These are phyloP conservation scores for Orthosia gothica DNA, from an alignment of 2,888 invertebrate species.

Conservation along the genomic window DNA sequence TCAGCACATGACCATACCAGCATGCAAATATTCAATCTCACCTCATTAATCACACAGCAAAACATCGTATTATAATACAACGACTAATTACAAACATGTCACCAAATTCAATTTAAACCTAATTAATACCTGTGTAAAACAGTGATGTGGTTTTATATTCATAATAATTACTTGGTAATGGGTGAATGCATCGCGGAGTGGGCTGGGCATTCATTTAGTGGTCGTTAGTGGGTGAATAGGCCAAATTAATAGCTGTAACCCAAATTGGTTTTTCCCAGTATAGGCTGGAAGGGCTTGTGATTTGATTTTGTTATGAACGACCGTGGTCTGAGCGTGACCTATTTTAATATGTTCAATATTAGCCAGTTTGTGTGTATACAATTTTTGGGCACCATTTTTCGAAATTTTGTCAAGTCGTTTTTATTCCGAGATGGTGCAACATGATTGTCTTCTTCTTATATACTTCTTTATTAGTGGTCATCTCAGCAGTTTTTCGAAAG, in stretches of 20 bases:
- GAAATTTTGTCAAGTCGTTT: no score
- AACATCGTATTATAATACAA: neutral
- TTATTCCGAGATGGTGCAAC: no score
- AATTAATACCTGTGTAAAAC: slow-evolving; percentile 28
- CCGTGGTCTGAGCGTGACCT: neutral
- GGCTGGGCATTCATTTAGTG: slow-evolving; percentile 41
- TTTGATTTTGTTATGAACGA: neutral
- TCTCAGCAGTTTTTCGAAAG: no score
- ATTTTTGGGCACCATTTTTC: no score
- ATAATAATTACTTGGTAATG: slow-evolving; percentile 56
- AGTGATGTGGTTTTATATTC: slow-evolving; percentile 34
- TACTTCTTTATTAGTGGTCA: no score
- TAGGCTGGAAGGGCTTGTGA: neutral
- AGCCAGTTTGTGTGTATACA: no score
- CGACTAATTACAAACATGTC: slow-evolving; percentile 26
- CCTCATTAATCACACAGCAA: neutral
- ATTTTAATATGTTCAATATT: neutral
- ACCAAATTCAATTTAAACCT: slow-evolving; percentile 34
- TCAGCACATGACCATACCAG: neutral
- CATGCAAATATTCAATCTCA: neutral
- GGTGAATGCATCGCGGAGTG: slow-evolving; percentile 45
- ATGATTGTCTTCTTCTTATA: no score
- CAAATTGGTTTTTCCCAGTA: slow-evolving; percentile 29
- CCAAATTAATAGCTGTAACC: slow-evolving; percentile 41
- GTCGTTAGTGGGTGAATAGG: slow-evolving; percentile 43